Base-by-base conservation (phyloP, 1,140 invertebrate genomes). In the Mycetomoellerius zeteki region DNA sequence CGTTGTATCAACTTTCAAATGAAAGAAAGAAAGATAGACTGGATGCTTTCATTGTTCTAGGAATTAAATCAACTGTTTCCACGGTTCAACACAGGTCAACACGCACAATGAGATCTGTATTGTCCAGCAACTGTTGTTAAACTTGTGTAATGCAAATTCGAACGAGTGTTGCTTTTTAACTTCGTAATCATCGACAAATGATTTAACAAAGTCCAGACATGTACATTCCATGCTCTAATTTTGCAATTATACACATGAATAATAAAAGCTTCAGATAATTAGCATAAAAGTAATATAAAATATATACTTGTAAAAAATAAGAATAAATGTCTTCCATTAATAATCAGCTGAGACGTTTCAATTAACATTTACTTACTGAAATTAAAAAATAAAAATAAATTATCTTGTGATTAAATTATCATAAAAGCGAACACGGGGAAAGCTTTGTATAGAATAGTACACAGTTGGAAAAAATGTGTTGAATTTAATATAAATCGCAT, bases 141-240 rank as follows among this genome's bases (percentile, higher is more conserved):
- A 86, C 37, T 60, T 60, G 52, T 64, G 64, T 27, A 81, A 86
- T 54, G 33, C 16, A 77, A 77, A 56, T 60, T 78, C 72, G 19
- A 62, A 27, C n/a, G 7, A 33, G 33, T 77, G 62, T n/a, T 65
- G 10, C 60, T 4, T 86, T 65, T 50, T 58, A 86, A 86, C 50
- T 65, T 43, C 10, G 7, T 37, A 56, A 81, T 71, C 16, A 21
- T 14, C 14, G 16, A 50, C 65, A 72, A 24, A 21, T 58, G 14
- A 56, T 56, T 30, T 62, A 33, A n/a, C 50, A 21, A 8, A 43
- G 24, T 56, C 6, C 21, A 56, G 10, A 72, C 8, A 2, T 24
- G n/a, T 54, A 60, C 19, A 43, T 60, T 60, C 27, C 43, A 27
- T 37, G 43, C 21, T 19, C 24, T 33, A 33, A 10, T 33, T 62